Evolutionary conservation across 2,888 invertebrate species (phyloP), one percentile per base, ranked within the genome.

Genomic region (Harpagoxenus sublaevis): DNA sequence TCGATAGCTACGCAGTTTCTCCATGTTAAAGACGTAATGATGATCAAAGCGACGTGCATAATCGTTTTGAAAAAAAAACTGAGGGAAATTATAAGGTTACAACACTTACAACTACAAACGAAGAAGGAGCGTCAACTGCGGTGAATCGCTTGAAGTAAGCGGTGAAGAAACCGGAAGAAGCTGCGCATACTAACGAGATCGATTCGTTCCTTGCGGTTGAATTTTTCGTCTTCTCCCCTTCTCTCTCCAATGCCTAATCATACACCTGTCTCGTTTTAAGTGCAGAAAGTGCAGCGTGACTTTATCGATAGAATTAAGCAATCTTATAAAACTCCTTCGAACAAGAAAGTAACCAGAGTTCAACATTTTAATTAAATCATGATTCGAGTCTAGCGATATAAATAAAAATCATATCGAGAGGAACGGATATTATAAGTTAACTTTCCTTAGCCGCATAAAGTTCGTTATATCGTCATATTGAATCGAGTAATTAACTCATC

Each of bases 21-120:
- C 10, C 9, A 57, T 9, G 57, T 57, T 9, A 77, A 62, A 31
- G 66, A 78, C 6, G 85, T 35, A 9, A 84, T 62, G 66, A 84
- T 84, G 31, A 88, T 74, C 78, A 74, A 74, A 62, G 60, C 39
- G 9, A 79, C n/a, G 12, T 35, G 71, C 79, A 62, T 79, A 10
- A 31, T 55, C 15, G n/a, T 31, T 28, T n/a, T 10, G 31, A 68
- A 48, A 74, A 45, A 68, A 48, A 74, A 45, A 45, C 45, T 31
- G 23, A 10, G 15, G 48, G 3, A 42, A 65, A 48, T 23, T 39
- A 39, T 39, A 39, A 63, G 18, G 0, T 23, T 23, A 23, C 23
- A 23, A 23, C 23, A 23, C 23, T 23, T 23, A 23, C 23, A 23
- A 23, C 23, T 12, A 45, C 65, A 45, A 57, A 18, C 23, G 39